Percentiles rank a stretch among this genome's conserved stretches.
Evolutionary conservation across 2,888 invertebrate genomes (phyloP).

Genomic region (Noctua pronuba): DNA sequence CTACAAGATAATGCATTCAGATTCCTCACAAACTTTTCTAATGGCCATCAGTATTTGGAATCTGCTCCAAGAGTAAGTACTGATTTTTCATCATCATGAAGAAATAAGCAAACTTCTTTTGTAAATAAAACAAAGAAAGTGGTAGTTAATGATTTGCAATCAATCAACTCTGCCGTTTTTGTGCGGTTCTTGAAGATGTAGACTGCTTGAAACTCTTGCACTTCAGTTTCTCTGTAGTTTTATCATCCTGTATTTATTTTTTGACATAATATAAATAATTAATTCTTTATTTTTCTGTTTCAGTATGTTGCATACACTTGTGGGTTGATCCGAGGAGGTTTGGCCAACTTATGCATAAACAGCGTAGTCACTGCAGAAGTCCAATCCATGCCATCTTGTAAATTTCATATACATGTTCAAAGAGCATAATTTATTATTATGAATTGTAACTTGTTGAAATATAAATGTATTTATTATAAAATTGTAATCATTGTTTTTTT

Average conservation of each 20-base stretch:
- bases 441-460: slow-evolving; percentile 9
- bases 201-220: background rate
- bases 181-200: background rate
- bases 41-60: slow-evolving; percentile 97
- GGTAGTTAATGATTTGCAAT: background rate
- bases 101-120: background rate
- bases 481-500: slow-evolving; percentile 9
- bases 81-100: background rate
- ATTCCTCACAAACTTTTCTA: slow-evolving; percentile 96
- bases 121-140: background rate
- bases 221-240: background rate
- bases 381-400: slow-evolving; percentile 97
- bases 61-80: slow-evolving; percentile 94
- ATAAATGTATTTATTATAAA: slow-evolving; percentile 5
- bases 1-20: slow-evolving; percentile 98
- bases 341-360: slow-evolving; percentile 98
- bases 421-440: slow-evolving; percentile 74
- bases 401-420: slow-evolving; percentile 97
- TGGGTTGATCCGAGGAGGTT: slow-evolving; percentile 97
- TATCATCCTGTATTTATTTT: background rate
- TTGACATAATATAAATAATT: background rate
- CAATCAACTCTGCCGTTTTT: background rate
- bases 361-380: slow-evolving; percentile 99
- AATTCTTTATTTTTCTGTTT: slow-evolving; percentile 68
- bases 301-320: slow-evolving; percentile 98